Evolutionary conservation across 2,888 invertebrate species (phyloP).

Genomic region (Melikaiella ostensackeni): DNA sequence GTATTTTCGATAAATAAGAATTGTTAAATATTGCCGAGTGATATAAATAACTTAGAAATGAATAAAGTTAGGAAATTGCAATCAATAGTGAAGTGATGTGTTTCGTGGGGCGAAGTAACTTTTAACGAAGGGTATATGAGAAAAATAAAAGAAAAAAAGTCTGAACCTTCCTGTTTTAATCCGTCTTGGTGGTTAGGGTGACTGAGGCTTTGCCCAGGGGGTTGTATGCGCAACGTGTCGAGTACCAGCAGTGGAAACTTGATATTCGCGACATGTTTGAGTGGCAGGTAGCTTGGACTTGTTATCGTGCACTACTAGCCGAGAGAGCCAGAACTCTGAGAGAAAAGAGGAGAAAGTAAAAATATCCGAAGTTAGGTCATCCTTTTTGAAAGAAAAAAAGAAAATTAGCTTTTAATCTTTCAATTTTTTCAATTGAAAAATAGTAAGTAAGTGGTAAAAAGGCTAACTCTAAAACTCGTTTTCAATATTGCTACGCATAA

Average conservation of each 20-base stretch:
- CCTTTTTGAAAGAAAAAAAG: background rate
- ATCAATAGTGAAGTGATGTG: background rate
- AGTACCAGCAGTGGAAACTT: slow-evolving; percentile 41
- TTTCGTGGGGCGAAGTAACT: background rate
- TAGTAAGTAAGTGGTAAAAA: too few species aligned
- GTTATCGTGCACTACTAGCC: slow-evolving; percentile 46
- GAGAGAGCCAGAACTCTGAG: slow-evolving; percentile 5
- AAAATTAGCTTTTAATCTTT: too few species aligned
- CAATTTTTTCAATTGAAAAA: too few species aligned
- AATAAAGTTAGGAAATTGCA: too few species aligned
- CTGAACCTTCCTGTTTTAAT: slow-evolving; percentile 18
- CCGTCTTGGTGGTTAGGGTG: slow-evolving; percentile 28
- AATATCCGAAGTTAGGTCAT: background rate
- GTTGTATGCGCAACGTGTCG: slow-evolving; percentile 44
- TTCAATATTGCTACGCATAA: too few species aligned
- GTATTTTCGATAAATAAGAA: too few species aligned
- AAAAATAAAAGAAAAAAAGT: background rate
- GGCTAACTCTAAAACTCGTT: too few species aligned
- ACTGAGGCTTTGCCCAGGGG: slow-evolving; percentile 1
- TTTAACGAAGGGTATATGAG: background rate
- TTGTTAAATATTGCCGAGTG: too few species aligned
- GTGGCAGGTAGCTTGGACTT: slow-evolving; percentile 47
- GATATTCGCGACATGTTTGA: slow-evolving; percentile 47
- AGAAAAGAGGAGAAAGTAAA: background rate
- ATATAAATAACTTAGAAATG: too few species aligned